Evolutionary conservation across 1,140 invertebrate genomes (phyloP).

Genomic region (Formica exsecta): DNA sequence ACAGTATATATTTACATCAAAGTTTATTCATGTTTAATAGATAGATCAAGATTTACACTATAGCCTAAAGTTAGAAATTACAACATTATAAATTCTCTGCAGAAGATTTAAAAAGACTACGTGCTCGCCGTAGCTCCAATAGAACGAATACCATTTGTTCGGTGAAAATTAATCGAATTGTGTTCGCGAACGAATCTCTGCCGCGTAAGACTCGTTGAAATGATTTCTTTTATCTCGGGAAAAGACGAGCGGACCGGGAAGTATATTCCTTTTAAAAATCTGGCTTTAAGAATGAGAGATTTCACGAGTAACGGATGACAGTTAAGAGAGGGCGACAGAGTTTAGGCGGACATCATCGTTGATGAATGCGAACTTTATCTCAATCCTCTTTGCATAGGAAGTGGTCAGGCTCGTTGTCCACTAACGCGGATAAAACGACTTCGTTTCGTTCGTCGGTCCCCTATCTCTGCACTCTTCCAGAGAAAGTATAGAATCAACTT

Average conservation of each 20-base stretch:
- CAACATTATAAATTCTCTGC: not conserved
- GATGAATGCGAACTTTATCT: conserved; percentile 75
- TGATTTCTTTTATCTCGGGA: not conserved
- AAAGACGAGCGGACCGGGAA: not conserved
- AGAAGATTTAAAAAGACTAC: not conserved
- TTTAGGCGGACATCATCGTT: conserved; percentile 63
- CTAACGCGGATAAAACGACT: conserved; percentile 81
- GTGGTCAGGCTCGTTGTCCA: conserved; percentile 77
- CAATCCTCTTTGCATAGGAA: conserved; percentile 76
- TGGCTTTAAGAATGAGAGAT: conserved; percentile 39
- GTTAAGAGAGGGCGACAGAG: conserved; percentile 13
- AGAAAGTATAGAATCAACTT: conserved; percentile 76
- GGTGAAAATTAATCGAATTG: not conserved
- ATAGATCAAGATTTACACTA: not conserved
- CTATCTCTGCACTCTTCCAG: conserved; percentile 78
- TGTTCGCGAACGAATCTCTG: not conserved
- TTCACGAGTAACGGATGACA: conserved; percentile 22
- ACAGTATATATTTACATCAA: not conserved
- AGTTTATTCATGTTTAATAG: not conserved
- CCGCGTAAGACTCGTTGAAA: not conserved
- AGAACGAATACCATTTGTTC: not conserved
- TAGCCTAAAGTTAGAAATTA: not conserved
- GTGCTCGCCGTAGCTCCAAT: too few relatives aligned
- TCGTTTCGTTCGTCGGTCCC: conserved; percentile 73
- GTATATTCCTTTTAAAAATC: conserved; percentile 15